A percentile compares a stretch with the other conserved stretches of the same genome.
Evolutionary conservation across 2,797 vertebrate species (phyloP).

Genomic region (Chelon labrosus): DNA sequence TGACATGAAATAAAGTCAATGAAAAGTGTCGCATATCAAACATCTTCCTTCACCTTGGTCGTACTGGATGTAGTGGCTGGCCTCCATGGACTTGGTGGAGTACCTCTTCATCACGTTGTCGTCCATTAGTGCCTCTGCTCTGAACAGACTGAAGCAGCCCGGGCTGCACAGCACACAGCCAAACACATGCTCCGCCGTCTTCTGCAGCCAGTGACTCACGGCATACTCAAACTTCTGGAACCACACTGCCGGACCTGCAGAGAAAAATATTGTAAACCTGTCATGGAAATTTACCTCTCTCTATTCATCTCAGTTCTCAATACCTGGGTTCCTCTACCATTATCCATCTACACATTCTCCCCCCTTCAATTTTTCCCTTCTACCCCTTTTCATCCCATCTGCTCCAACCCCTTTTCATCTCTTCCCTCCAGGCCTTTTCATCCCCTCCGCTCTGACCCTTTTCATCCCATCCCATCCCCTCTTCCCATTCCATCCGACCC

Average conservation of each 20-base stretch:
- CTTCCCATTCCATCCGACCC: too few relatives aligned
- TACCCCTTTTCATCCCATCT: too few relatives aligned
- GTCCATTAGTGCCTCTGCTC: slow-evolving; percentile 83
- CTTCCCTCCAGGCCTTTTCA: too few relatives aligned
- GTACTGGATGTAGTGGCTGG: slow-evolving; percentile 80
- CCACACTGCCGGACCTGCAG: slow-evolving; percentile 84
- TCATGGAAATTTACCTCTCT: too few relatives aligned
- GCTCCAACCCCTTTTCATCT: too few relatives aligned
- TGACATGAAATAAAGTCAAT: too few relatives aligned
- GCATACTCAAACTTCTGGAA: slow-evolving; percentile 88
- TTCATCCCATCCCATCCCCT: too few relatives aligned
- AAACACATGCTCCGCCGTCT: slow-evolving; percentile 83
- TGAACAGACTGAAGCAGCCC: slow-evolving; percentile 85
- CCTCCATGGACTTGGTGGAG: slow-evolving; percentile 74
- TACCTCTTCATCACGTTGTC: slow-evolving; percentile 86
- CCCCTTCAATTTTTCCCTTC: too few relatives aligned
- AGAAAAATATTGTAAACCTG: neutral
- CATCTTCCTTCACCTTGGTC: slow-evolving; percentile 79
- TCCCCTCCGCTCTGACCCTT: too few relatives aligned
- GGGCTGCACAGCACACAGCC: slow-evolving; percentile 85
- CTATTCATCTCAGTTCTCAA: too few relatives aligned
- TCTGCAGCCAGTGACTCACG: slow-evolving; percentile 85
- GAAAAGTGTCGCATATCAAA: neutral
- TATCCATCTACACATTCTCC: too few relatives aligned
- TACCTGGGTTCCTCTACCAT: too few relatives aligned